Conservation (phyloP, 2,113 vertebrate genomes). For the Triplophysa tibetana region DNA sequence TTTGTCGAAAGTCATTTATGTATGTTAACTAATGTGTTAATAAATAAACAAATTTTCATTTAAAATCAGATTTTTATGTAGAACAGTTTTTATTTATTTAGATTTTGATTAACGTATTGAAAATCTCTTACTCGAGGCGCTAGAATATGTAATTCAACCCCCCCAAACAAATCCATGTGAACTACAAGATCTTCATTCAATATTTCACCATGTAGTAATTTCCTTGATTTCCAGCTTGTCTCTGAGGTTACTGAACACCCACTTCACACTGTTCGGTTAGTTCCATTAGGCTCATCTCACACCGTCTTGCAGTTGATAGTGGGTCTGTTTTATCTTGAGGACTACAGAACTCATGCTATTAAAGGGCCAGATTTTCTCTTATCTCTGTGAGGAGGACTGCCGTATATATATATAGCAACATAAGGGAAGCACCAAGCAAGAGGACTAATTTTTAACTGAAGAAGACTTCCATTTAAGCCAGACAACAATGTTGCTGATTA, state of each 20-base stretch:
- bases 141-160: not conserved
- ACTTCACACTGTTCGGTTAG: slow-evolving; percentile 10
- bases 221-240: slow-evolving; percentile 9
- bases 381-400: slow-evolving; percentile 31
- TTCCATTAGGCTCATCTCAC: slow-evolving; percentile 11
- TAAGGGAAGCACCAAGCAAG: not conserved
- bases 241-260: slow-evolving; percentile 22
- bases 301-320: slow-evolving; percentile 14
- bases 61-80: no score
- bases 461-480: not conserved
- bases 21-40: no score
- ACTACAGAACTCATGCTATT: slow-evolving; percentile 28
- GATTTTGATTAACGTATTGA: no score
- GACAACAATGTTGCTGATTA: slow-evolving; percentile 3
- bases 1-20: no score
- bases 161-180: not conserved
- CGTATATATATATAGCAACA: not conserved
- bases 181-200: not conserved
- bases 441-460: slow-evolving; percentile 19
- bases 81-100: no score
- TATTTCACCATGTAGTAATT: not conserved
- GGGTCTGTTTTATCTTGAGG: slow-evolving; percentile 35
- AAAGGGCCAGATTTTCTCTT: slow-evolving; percentile 41
- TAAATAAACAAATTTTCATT: no score
- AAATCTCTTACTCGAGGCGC: no score